phyloP scores from a whole-genome alignment of 2,113 vertebrate genomes.

The Campylomormyrus numenius region DNA sequence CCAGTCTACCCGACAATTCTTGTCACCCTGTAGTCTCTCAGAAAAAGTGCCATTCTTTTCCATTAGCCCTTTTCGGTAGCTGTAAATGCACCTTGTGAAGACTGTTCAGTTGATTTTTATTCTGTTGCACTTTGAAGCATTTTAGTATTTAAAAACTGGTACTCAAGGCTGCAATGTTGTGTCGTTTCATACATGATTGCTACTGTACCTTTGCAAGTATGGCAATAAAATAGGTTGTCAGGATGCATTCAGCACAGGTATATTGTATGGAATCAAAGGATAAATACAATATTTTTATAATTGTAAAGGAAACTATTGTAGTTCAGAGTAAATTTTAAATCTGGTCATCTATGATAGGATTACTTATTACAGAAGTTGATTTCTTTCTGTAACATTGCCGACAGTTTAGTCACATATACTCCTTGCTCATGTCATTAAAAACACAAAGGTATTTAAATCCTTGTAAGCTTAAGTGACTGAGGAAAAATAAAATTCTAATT shows the following conservation, averaged over 20 bases:
- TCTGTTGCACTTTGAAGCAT: slow-evolving; percentile 32
- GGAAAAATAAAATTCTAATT: slow-evolving; percentile 68
- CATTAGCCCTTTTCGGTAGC: not conserved
- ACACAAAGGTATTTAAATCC: slow-evolving; percentile 59
- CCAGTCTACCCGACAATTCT: not conserved
- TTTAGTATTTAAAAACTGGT: slow-evolving; percentile 45
- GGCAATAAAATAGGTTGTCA: slow-evolving; percentile 63
- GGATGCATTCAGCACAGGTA: slow-evolving; percentile 47
- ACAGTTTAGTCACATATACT: slow-evolving; percentile 68
- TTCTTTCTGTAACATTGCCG: slow-evolving; percentile 66
- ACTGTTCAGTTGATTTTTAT: slow-evolving; percentile 21
- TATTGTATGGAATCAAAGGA: slow-evolving; percentile 40
- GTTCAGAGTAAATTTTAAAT: slow-evolving; percentile 57
- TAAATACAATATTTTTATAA: slow-evolving; percentile 55
- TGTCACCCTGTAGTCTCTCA: not conserved
- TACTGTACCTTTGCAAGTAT: slow-evolving; percentile 61
- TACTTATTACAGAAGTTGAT: slow-evolving; percentile 56
- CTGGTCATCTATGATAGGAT: slow-evolving; percentile 51
- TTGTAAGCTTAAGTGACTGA: slow-evolving; percentile 63
- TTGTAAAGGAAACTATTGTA: slow-evolving; percentile 57
- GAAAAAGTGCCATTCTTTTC: not conserved
- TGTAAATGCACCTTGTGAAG: slow-evolving; percentile 23
- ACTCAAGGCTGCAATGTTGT: slow-evolving; percentile 25
- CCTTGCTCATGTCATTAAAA: slow-evolving; percentile 66
- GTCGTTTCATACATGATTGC: slow-evolving; percentile 53